These are phyloP conservation scores for Torymus texanus DNA, from an alignment of 2,888 invertebrate species.

Conservation along the genomic window DNA sequence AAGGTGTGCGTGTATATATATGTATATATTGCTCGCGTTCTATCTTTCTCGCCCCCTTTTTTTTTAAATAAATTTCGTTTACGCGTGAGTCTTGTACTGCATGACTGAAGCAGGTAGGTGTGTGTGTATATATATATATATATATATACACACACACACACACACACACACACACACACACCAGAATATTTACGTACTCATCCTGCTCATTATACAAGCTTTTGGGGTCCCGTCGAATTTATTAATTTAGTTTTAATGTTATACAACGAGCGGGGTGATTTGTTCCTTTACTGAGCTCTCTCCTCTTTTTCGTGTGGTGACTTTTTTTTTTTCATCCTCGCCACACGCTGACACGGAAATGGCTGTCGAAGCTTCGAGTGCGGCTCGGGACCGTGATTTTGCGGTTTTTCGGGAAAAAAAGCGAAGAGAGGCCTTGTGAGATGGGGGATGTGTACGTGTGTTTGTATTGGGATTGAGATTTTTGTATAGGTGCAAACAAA, in stretches of 20 bases:
- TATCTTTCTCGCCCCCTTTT: background rate
- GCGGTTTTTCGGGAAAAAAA: constrained; percentile 15
- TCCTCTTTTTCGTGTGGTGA: background rate
- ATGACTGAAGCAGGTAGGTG: constrained; percentile 2
- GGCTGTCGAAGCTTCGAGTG: constrained; percentile 1
- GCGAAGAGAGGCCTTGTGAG: too few species aligned
- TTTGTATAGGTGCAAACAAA: too few species aligned
- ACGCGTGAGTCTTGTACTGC: constrained; percentile 25
- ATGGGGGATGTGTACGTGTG: too few species aligned
- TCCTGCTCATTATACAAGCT: background rate
- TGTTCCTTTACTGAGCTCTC: background rate
- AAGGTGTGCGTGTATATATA: background rate
- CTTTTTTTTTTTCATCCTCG: background rate
- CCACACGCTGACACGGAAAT: background rate
- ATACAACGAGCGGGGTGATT: constrained; percentile 30
- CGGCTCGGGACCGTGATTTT: constrained; percentile 16
- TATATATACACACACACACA: too few species aligned
- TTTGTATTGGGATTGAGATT: too few species aligned
- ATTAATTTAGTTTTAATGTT: constrained; percentile 51
- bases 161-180: too few species aligned
- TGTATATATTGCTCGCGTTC: background rate
- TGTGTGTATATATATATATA: background rate
- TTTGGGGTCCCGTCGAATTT: constrained; percentile 10
- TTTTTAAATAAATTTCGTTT: constrained; percentile 15
- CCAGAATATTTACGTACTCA: background rate